Percentiles rank a stretch among this genome's conserved stretches.
phyloP scores from a whole-genome alignment of 2,113 vertebrate genomes.

The Rattus norvegicus region DNA sequence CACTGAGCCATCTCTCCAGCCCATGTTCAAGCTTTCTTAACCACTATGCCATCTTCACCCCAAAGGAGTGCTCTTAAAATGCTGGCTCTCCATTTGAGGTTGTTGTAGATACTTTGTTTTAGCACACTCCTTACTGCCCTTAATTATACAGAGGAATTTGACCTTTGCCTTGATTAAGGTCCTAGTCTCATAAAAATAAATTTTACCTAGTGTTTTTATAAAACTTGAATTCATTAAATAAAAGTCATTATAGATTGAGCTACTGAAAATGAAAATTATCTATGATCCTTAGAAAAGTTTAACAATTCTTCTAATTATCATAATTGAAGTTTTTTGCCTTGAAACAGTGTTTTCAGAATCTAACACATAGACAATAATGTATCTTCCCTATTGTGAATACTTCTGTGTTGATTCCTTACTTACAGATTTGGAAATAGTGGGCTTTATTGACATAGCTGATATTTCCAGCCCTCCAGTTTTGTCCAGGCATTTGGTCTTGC shows the following conservation, averaged over 20 bases:
- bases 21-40: not conserved
- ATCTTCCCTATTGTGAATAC: not conserved
- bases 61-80: not conserved
- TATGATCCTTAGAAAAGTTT: slow-evolving; percentile 9
- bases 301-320: not conserved
- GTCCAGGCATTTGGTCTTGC: slow-evolving; percentile 97
- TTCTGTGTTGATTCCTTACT: slow-evolving; percentile 63
- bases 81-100: not conserved
- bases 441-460: slow-evolving; percentile 98
- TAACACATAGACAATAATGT: not conserved
- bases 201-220: slow-evolving; percentile 36
- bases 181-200: slow-evolving; percentile 42
- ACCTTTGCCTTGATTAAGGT: not conserved
- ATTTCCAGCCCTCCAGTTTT: slow-evolving; percentile 98
- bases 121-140: not conserved
- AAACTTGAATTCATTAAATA: slow-evolving; percentile 53
- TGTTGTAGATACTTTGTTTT: not conserved
- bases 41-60: not conserved
- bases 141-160: not conserved
- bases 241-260: slow-evolving; percentile 47
- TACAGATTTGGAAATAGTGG: slow-evolving; percentile 97
- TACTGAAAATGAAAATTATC: slow-evolving; percentile 49
- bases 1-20: too few species aligned
- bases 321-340: slow-evolving; percentile 45
- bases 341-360: slow-evolving; percentile 40